A percentile compares a stretch with the other conserved stretches of the same genome.
phyloP scores from a whole-genome alignment of 1,140 invertebrate species.

The Ruditapes philippinarum region DNA sequence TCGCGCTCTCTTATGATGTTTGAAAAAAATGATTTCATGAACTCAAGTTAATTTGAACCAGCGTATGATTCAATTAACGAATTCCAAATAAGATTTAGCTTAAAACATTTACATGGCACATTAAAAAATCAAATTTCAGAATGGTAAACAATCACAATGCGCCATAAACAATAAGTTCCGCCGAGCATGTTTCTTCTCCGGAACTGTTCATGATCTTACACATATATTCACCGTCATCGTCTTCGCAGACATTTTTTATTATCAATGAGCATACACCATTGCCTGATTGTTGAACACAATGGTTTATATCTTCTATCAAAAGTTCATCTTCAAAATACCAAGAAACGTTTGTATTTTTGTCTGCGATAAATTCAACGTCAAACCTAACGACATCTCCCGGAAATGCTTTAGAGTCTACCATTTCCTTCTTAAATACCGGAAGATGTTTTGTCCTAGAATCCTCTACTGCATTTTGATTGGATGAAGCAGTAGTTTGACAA shows the following conservation, averaged over 20 bases:
- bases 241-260: slow-evolving; percentile 92
- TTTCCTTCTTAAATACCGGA: slow-evolving; percentile 76
- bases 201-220: slow-evolving; percentile 95
- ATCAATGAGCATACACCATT: slow-evolving; percentile 80
- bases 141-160: slow-evolving; percentile 58
- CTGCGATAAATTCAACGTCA: slow-evolving; percentile 83
- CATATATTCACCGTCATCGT: slow-evolving; percentile 95
- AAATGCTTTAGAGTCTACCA: slow-evolving; percentile 79
- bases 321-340: slow-evolving; percentile 86
- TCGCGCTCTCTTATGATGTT: slow-evolving; percentile 20
- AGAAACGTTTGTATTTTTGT: slow-evolving; percentile 82
- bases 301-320: slow-evolving; percentile 69
- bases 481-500: not conserved
- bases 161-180: slow-evolving; percentile 83
- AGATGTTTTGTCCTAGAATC: slow-evolving; percentile 4
- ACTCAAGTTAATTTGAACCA: slow-evolving; percentile 5
- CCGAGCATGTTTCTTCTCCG: slow-evolving; percentile 92
- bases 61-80: slow-evolving; percentile 8
- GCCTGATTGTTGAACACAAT: slow-evolving; percentile 65
- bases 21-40: slow-evolving; percentile 15
- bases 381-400: slow-evolving; percentile 79
- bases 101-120: slow-evolving; percentile 2
- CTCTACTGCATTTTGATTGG: slow-evolving; percentile 15
- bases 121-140: slow-evolving; percentile 17
- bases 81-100: slow-evolving; percentile 45